These are phyloP conservation scores for Elysia chlorotica DNA, from an alignment of 1,140 invertebrate species.

Conservation along the genomic window DNA sequence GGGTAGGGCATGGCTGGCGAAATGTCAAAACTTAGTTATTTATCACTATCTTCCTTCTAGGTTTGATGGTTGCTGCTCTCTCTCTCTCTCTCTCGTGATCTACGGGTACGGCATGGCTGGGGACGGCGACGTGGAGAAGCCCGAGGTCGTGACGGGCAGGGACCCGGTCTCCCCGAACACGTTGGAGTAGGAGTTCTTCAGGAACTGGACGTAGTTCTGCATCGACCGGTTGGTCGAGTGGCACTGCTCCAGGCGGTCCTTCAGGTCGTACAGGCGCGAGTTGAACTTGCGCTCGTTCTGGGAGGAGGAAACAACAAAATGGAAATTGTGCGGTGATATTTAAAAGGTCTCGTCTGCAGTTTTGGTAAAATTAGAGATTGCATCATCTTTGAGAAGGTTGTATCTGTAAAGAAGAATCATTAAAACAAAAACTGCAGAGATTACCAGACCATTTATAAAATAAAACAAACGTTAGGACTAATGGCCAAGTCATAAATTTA, in stretches of 20 bases:
- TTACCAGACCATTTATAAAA: background rate
- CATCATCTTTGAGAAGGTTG: too few relatives aligned
- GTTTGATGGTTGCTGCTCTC: background rate
- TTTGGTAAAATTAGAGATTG: too few relatives aligned
- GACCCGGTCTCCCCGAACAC: constrained; percentile 52
- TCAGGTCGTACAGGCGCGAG: constrained; percentile 57
- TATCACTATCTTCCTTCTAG: background rate
- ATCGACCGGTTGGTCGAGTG: constrained; percentile 59
- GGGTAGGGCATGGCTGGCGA: background rate
- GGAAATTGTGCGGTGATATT: too few relatives aligned
- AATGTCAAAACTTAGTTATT: background rate
- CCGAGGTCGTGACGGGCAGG: too few relatives aligned
- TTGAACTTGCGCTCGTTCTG: constrained; percentile 60
- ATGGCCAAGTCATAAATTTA: too few relatives aligned
- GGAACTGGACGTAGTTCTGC: constrained; percentile 62
- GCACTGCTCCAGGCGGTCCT: constrained; percentile 59
- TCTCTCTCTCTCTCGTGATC: too few relatives aligned
- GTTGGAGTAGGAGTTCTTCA: constrained; percentile 60
- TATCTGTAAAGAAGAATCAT: too few relatives aligned
- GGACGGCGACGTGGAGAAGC: constrained; percentile 24
- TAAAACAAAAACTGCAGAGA: too few relatives aligned
- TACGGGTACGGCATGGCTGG: constrained; percentile 9
- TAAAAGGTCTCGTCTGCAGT: too few relatives aligned
- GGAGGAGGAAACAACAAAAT: constrained; percentile 22
- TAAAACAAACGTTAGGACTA: too few relatives aligned